Conservation (phyloP, 2,797 vertebrate genomes). For the Neomorphus geoffroyi region DNA sequence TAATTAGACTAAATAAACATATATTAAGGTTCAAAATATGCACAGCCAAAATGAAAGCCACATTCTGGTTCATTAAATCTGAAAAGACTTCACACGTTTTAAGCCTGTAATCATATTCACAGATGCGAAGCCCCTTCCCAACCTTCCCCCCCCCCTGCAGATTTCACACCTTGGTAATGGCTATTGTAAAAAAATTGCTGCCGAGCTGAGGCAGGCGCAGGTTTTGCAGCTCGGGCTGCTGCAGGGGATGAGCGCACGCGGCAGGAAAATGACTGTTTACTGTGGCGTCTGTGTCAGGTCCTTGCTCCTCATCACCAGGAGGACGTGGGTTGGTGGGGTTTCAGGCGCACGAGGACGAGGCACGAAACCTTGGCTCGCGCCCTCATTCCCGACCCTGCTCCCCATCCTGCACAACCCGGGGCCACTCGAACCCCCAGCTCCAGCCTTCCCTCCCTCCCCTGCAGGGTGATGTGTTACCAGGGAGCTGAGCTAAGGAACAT, state of each 20-base stretch:
- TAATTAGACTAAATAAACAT: constrained; percentile 72
- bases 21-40: constrained; percentile 44
- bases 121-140: constrained; percentile 32
- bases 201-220: background rate
- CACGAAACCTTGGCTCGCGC: fast-evolving
- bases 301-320: background rate
- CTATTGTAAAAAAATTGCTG: constrained; percentile 31
- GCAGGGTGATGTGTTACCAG: background rate
- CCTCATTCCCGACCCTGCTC: background rate
- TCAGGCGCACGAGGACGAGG: background rate
- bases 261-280: background rate
- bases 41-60: constrained; percentile 66
- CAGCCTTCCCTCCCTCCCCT: background rate
- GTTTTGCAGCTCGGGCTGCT: background rate
- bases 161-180: constrained; percentile 71
- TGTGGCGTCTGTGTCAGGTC: background rate
- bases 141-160: background rate
- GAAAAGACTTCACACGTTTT: constrained; percentile 62
- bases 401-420: fast-evolving
- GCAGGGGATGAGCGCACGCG: background rate
- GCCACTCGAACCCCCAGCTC: background rate
- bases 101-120: constrained; percentile 64
- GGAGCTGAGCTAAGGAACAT: constrained; percentile 46
- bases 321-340: background rate
- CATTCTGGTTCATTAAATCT: constrained; percentile 70